Percentiles rank a stretch among this genome's conserved stretches.
These are phyloP conservation scores for Tenualosa ilisha DNA, from an alignment of 2,797 vertebrate genomes.

Conservation along the genomic window DNA sequence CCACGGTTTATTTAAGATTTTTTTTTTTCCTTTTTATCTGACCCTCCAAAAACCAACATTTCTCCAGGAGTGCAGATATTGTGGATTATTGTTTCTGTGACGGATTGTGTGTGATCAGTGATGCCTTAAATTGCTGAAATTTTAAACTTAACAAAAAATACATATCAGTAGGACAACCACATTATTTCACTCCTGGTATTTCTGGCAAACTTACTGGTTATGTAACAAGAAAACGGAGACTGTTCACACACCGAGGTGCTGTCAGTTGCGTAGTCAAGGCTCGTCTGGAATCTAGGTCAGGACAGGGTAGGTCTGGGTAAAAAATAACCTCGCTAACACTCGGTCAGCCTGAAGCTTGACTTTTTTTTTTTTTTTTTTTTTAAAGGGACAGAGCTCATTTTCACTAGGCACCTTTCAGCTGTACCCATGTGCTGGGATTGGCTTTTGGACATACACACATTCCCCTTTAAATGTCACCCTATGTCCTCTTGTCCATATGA, in stretches of 20 bases:
- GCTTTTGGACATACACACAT: not conserved
- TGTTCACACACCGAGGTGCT: not conserved
- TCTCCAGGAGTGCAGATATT: not conserved
- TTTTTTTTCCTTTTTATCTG: not conserved
- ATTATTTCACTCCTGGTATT: not conserved
- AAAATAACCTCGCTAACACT: slow-evolving; percentile 43
- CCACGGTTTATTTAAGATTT: not conserved
- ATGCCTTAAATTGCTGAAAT: not conserved
- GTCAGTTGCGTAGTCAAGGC: slow-evolving; percentile 26
- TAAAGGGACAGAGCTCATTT: slow-evolving; percentile 40
- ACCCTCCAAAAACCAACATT: not conserved
- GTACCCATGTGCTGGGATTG: slow-evolving; percentile 24
- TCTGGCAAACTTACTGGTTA: not conserved
- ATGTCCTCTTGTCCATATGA: not conserved
- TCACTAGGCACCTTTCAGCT: slow-evolving; percentile 7
- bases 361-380: slow-evolving; percentile 14
- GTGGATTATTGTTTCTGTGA: not conserved
- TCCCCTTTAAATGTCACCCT: not conserved
- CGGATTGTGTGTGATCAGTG: not conserved
- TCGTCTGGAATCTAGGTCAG: slow-evolving; percentile 42
- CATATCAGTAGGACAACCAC: no score
- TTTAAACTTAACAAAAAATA: not conserved
- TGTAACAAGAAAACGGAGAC: not conserved
- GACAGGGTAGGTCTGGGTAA: slow-evolving; percentile 37
- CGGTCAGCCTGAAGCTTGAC: slow-evolving; percentile 27